Conservation (phyloP, 2,113 vertebrate genomes). For the Galemys pyrenaicus region DNA sequence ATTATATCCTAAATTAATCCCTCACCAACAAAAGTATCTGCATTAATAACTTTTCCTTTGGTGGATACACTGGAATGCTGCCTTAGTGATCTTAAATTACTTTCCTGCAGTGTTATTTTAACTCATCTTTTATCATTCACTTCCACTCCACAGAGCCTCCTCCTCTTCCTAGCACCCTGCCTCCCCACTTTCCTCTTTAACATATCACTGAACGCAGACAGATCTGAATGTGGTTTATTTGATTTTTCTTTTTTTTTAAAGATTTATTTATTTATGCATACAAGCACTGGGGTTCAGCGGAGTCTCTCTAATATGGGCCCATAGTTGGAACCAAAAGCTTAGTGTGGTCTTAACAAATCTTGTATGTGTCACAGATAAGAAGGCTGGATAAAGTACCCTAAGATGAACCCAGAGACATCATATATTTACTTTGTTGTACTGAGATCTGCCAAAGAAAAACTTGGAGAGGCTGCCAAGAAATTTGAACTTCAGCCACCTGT, state of each 20-base stretch:
- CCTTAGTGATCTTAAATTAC: slow-evolving; percentile 17
- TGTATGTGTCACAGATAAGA: not conserved
- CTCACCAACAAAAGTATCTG: slow-evolving; percentile 8
- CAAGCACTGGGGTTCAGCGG: too few species aligned
- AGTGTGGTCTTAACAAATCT: not conserved
- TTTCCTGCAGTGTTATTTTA: slow-evolving; percentile 40
- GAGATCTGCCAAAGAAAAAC: not conserved
- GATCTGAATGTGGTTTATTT: not conserved
- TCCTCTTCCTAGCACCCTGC: not conserved
- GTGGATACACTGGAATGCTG: not conserved
- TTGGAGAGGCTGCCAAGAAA: not conserved
- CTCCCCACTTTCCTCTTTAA: not conserved
- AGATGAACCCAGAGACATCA: not conserved
- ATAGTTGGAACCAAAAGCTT: not conserved
- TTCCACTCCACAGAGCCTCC: not conserved
- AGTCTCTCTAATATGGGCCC: not conserved
- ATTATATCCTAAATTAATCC: not conserved
- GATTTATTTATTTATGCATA: too few species aligned
- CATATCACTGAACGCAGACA: not conserved
- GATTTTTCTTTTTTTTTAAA: too few species aligned
- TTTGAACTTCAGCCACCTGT: not conserved
- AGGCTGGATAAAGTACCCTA: not conserved
- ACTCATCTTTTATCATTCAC: not conserved
- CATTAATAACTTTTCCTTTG: not conserved
- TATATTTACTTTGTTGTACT: not conserved